These are phyloP conservation scores for Brachionus paranguensis DNA, from an alignment of 1,140 invertebrate species.

Conservation along the genomic window DNA sequence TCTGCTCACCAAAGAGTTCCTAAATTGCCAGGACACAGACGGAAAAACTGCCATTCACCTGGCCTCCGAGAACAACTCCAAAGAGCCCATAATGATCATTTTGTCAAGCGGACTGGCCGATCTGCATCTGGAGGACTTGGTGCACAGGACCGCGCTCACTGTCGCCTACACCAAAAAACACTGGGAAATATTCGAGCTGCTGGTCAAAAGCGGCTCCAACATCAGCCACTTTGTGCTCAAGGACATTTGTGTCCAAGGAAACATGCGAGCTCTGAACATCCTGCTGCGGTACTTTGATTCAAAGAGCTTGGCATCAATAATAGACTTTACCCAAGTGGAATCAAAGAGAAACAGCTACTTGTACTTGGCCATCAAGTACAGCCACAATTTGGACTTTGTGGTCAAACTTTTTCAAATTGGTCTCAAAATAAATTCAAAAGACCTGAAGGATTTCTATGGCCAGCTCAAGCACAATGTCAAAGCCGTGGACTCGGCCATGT, in stretches of 20 bases:
- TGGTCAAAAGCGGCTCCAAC: conserved; percentile 13
- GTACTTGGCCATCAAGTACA: conserved; percentile 10
- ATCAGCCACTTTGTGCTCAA: conserved; percentile 10
- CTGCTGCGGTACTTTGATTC: conserved; percentile 3
- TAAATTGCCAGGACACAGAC: conserved; percentile 13
- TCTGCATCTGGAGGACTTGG: neutral
- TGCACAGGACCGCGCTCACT: neutral
- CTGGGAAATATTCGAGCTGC: conserved; percentile 17
- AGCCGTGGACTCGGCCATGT: neutral
- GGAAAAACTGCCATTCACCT: conserved; percentile 7
- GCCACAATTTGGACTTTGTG: neutral
- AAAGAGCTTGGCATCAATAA: neutral
- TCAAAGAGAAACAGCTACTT: neutral
- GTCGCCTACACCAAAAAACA: conserved; percentile 3
- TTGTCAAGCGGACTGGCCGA: conserved; percentile 4
- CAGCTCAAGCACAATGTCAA: neutral
- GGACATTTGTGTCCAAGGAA: conserved; percentile 19
- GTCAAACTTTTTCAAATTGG: neutral
- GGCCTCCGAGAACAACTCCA: conserved; percentile 1
- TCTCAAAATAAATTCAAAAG: conserved; percentile 7
- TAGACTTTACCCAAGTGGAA: neutral
- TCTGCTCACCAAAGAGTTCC: conserved; percentile 14
- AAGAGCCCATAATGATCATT: conserved; percentile 21
- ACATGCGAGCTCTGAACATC: neutral
- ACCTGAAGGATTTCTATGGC: neutral